Percentiles rank a stretch among this genome's conserved stretches.
Conservation (phyloP, 2,888 invertebrate genomes). For the Sphecodes monilicornis region DNA sequence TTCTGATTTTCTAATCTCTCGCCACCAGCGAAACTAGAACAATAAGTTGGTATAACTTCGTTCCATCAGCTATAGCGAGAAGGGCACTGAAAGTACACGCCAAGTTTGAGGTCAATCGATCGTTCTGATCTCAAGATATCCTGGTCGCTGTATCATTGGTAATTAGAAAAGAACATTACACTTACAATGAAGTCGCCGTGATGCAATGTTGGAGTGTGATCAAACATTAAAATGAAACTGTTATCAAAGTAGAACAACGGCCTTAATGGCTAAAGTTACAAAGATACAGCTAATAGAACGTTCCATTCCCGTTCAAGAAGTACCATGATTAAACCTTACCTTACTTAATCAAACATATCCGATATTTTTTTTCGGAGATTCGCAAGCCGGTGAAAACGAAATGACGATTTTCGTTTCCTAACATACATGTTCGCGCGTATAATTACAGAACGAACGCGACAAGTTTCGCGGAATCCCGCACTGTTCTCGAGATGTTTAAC, state of each 20-base stretch:
- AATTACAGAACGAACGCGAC: constrained; percentile 1
- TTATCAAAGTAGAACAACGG: background rate
- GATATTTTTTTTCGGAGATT: background rate
- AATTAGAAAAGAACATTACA: background rate
- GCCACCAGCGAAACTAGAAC: background rate
- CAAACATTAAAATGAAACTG: background rate
- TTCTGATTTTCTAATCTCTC: background rate
- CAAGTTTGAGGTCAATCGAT: background rate
- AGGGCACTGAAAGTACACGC: background rate
- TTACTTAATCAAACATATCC: background rate
- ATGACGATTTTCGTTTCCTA: background rate
- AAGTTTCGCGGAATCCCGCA: constrained; percentile 7
- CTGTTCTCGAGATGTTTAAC: background rate
- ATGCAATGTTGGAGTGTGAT: background rate
- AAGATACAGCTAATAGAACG: background rate
- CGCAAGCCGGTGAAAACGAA: background rate
- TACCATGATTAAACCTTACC: background rate
- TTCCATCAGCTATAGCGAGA: background rate
- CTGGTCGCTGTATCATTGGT: background rate
- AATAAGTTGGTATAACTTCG: background rate
- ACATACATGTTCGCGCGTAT: background rate
- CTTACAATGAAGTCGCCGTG: background rate
- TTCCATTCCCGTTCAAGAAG: background rate
- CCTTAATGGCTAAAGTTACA: background rate
- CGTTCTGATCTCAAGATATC: background rate